Percentiles rank a stretch among this genome's conserved stretches.
Conservation (phyloP, 2,797 vertebrate genomes). For the Tapirus indicus region DNA sequence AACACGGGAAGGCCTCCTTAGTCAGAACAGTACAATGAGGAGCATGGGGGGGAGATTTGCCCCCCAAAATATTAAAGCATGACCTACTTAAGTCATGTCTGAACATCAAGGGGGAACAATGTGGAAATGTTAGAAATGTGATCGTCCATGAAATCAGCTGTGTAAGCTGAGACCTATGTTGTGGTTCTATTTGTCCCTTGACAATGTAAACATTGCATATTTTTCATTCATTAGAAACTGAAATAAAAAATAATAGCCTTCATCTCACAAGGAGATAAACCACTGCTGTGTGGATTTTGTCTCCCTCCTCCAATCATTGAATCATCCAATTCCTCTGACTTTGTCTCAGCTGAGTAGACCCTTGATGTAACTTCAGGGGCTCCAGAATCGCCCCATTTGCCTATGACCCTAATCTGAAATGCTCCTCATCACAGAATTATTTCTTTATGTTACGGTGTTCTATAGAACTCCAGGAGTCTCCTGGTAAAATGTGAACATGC, state of each 20-base stretch:
- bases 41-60: not conserved
- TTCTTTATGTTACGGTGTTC: not conserved
- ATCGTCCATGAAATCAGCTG: not conserved
- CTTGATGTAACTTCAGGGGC: not conserved
- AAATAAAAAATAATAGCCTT: not conserved
- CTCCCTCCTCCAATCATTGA: not conserved
- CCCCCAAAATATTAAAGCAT: not conserved
- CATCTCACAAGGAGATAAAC: not conserved
- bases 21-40: not conserved
- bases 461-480: not conserved
- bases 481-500: not conserved
- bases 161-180: not conserved
- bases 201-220: not conserved
- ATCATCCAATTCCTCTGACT: not conserved
- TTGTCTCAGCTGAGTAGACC: not conserved
- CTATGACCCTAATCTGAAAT: not conserved
- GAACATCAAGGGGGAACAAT: not conserved
- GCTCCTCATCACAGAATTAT: not conserved
- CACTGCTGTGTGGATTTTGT: not conserved
- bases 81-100: not conserved
- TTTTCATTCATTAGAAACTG: slow-evolving; percentile 41
- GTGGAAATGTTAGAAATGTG: not conserved
- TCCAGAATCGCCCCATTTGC: not conserved
- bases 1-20: not conserved
- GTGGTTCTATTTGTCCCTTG: not conserved